Evolutionary conservation across 2,888 invertebrate species (phyloP).

Genomic region (Siphlonurus alternatus): DNA sequence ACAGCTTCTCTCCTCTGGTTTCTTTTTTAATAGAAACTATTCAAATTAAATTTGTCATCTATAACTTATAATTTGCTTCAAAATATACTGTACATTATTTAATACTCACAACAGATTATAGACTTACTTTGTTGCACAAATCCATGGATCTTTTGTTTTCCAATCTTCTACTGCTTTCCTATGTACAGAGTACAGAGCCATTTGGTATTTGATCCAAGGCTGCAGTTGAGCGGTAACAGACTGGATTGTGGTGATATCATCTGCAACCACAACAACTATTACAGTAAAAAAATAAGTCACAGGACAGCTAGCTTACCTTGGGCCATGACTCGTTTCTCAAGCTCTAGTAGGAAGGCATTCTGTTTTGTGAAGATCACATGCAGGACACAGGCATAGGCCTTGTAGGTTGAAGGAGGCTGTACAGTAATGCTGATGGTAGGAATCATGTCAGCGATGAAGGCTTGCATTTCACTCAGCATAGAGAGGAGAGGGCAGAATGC

Average conservation of each 20-base stretch:
- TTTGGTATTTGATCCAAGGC: background rate
- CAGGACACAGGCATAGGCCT: background rate
- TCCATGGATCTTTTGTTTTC: background rate
- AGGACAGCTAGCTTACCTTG: background rate
- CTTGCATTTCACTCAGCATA: background rate
- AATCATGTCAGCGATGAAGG: background rate
- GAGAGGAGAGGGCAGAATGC: background rate
- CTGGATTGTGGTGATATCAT: background rate
- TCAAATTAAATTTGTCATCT: too few species aligned
- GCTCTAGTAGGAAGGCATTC: background rate
- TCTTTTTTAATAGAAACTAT: too few species aligned
- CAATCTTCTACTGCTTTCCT: background rate
- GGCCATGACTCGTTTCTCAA: background rate
- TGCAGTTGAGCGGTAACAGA: background rate
- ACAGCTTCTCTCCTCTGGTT: too few species aligned
- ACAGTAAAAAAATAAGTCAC: background rate
- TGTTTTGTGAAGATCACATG: background rate
- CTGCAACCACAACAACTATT: too few species aligned
- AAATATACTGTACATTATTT: too few species aligned
- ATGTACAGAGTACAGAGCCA: background rate
- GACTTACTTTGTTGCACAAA: background rate
- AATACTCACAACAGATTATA: too few species aligned
- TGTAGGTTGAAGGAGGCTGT: background rate
- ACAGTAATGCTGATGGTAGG: background rate
- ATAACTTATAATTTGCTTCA: too few species aligned